Evolutionary conservation across 2,113 vertebrate species (phyloP).

Genomic region (Onychostruthus taczanowskii): DNA sequence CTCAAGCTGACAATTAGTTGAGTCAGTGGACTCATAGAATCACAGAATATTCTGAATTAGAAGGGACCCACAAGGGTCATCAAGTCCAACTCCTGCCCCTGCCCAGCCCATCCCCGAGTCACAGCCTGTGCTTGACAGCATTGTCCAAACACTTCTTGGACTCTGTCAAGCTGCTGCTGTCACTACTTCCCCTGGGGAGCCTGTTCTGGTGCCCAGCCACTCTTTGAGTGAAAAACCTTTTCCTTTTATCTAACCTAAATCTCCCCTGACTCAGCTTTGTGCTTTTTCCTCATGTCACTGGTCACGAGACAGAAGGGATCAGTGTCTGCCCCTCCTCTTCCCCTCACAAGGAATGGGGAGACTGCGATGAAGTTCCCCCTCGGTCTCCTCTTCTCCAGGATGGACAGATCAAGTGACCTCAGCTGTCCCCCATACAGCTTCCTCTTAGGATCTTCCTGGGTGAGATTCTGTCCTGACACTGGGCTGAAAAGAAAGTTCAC

Average conservation of each 20-base stretch:
- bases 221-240: not conserved
- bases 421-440: not conserved
- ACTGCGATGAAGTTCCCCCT: accelerated
- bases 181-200: not conserved
- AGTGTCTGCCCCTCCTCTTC: not conserved
- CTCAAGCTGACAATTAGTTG: not conserved
- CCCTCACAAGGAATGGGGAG: not conserved
- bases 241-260: not conserved
- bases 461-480: not conserved
- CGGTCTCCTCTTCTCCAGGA: not conserved
- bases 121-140: not conserved
- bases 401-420: not conserved
- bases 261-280: not conserved
- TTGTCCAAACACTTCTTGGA: not conserved
- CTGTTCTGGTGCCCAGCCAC: not conserved
- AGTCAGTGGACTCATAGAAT: not conserved
- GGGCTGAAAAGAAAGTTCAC: not conserved
- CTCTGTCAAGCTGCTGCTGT: not conserved
- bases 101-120: accelerated
- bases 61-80: not conserved
- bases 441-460: not conserved
- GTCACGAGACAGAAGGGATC: not conserved
- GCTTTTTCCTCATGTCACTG: accelerated
- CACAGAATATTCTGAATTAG: not conserved
- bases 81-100: not conserved